Evolutionary conservation across 2,113 vertebrate species (phyloP), one percentile per base, ranked within the genome.

Genomic region (Seriola quinqueradiata): DNA sequence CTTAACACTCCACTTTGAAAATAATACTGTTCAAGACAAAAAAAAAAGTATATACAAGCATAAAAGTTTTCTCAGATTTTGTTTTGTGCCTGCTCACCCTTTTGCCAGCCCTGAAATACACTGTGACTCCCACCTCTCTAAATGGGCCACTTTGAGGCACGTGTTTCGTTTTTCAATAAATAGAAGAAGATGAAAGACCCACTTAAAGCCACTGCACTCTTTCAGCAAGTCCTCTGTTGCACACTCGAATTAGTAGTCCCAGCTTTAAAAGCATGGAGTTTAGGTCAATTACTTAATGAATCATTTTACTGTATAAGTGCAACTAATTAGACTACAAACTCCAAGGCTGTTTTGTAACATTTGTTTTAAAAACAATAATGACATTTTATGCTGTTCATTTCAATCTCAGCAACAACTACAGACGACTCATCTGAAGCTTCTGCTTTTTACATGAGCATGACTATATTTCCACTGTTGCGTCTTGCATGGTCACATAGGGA

Each of bases 121-220:
- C n/a, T 32, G 71, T 70, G 74, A 44, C 84, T 79, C 65, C 67
- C 76, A 81, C 75, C 87, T 78, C 82, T 77, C 40, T 69, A 82
- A 87, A 75, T 72, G 82, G 60, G 77, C 66, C 85, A 88, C 85
- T 90, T 81, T 83, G 58, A 83, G 75, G 82, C 82, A 84, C 88
- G 76, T 92, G 83, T 75, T 92, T 89, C 90, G 91, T 88, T 90
- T 92, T 77, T 83, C 86, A 92, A 87, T 89, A 90, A 92, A 90
- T 87, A 89, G 40, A 38, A 61, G 69, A 64, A 78, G 73, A 85
- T 81, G 74, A 89, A 74, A 87, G 84, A 68, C 25, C 74, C 83
- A 82, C 85, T 91, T 85, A 52, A 50, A 57, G 65, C 65, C 65
- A 25, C 80, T 73, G 86, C 70, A 36, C 80, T 70, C 77, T 77